These are phyloP conservation scores for Karalla daura DNA, from an alignment of 2,797 vertebrate species.

Conservation along the genomic window DNA sequence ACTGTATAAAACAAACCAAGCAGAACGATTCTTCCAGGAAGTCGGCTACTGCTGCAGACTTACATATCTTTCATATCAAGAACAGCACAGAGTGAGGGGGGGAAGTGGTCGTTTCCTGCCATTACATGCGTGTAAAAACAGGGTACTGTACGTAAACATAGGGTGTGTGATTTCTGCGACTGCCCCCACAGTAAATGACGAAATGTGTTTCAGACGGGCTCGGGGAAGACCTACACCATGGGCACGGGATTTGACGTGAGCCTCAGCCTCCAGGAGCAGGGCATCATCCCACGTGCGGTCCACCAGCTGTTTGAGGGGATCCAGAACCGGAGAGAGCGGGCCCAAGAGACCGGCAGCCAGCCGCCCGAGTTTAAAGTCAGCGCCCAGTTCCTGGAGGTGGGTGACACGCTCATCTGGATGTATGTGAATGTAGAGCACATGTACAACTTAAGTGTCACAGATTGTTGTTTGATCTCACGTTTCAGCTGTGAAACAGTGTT, in stretches of 20 bases:
- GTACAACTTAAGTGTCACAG: neutral
- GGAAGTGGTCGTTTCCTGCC: neutral
- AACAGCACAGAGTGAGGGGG: neutral
- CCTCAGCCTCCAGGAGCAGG: conserved; percentile 86
- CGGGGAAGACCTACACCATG: conserved; percentile 94
- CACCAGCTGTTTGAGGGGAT: conserved; percentile 93
- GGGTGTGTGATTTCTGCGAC: neutral
- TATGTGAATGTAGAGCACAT: neutral
- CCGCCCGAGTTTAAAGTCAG: conserved; percentile 97
- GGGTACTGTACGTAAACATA: too few relatives aligned
- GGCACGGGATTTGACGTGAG: conserved; percentile 92
- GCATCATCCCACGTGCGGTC: conserved; percentile 96
- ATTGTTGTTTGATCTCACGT: neutral
- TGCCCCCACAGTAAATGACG: neutral
- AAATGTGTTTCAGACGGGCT: conserved; percentile 77
- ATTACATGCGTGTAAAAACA: neutral
- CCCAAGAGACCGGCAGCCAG: conserved; percentile 80
- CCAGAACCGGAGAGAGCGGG: conserved; percentile 78
- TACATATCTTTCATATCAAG: too few relatives aligned
- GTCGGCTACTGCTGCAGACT: too few relatives aligned
- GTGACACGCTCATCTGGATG: conserved; percentile 11
- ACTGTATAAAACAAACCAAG: too few relatives aligned
- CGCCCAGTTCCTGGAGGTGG: conserved; percentile 97
- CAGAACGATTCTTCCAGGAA: too few relatives aligned
- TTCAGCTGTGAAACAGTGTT: conserved; percentile 1